Conservation (phyloP, 2,797 vertebrate genomes). For the Trachurus trachurus region DNA sequence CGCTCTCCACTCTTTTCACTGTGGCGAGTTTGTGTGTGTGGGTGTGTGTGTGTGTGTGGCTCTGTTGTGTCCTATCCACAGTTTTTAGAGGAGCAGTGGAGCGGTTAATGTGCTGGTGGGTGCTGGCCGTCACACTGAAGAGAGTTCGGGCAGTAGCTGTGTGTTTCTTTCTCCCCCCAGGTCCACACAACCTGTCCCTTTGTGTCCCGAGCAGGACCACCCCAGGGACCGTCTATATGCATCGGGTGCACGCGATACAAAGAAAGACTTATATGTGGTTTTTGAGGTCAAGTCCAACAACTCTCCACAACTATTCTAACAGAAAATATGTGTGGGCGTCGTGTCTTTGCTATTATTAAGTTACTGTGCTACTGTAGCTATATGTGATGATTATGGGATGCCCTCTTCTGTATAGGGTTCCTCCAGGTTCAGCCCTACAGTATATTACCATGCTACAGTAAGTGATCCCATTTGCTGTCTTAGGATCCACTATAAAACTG, state of each 20-base stretch:
- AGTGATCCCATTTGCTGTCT: conserved; percentile 46
- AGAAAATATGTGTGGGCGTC: neutral
- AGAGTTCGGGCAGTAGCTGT: conserved; percentile 61
- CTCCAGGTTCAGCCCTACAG: conserved; percentile 14
- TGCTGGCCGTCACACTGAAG: conserved; percentile 67
- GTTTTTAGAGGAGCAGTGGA: conserved; percentile 71
- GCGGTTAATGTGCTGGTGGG: conserved; percentile 73
- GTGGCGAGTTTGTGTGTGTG: conserved; percentile 41
- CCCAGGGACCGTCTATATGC: conserved; percentile 28
- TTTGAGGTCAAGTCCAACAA: conserved; percentile 5
- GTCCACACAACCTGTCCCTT: conserved; percentile 77
- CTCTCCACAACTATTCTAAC: neutral
- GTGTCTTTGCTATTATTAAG: neutral
- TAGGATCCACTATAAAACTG: conserved; percentile 46
- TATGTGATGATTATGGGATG: neutral
- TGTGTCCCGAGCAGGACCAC: conserved; percentile 58
- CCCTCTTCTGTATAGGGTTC: neutral
- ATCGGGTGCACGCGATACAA: conserved; percentile 37
- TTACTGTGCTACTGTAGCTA: neutral
- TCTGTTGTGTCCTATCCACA: conserved; percentile 53
- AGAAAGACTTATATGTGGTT: neutral
- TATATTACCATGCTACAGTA: conserved; percentile 22
- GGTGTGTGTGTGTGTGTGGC: conserved; percentile 15
- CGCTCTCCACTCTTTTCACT: conserved; percentile 38
- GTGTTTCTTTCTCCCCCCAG: conserved; percentile 58